Evolutionary conservation across 1,140 invertebrate genomes (phyloP).

Genomic region (Drosophila nebulosa): DNA sequence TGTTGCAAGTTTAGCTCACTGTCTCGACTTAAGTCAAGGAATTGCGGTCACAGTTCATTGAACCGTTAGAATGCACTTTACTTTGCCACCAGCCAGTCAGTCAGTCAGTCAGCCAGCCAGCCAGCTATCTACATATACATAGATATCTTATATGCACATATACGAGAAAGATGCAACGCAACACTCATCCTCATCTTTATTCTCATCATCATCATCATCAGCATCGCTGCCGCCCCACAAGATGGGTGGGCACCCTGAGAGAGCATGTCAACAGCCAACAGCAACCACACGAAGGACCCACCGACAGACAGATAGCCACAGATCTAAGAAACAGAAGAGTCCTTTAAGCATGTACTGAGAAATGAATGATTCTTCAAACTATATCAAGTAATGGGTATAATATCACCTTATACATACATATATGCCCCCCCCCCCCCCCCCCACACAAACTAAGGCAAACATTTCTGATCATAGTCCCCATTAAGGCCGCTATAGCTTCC

Average conservation of each 20-base stretch:
- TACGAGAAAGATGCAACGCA: not conserved
- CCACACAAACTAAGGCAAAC: too few species aligned
- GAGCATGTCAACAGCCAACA: not conserved
- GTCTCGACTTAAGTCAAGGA: not conserved
- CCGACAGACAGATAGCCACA: not conserved
- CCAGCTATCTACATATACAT: not conserved
- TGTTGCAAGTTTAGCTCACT: not conserved
- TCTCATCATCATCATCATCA: not conserved
- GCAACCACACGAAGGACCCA: not conserved
- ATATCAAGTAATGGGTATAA: too few species aligned
- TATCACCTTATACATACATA: too few species aligned
- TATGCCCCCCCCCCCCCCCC: too few species aligned
- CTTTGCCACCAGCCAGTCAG: not conserved
- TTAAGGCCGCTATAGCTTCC: too few species aligned
- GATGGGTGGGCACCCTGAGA: not conserved
- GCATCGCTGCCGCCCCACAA: not conserved
- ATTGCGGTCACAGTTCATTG: constrained; percentile 69
- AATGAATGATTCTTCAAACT: too few species aligned
- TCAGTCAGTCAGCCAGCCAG: not conserved
- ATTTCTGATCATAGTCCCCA: too few species aligned
- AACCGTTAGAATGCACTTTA: constrained; percentile 59
- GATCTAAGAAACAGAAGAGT: not conserved
- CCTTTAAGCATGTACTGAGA: not conserved
- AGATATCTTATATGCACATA: not conserved
- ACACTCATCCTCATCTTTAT: not conserved